Evolutionary conservation across 2,888 invertebrate genomes (phyloP), one percentile per base, ranked within the genome.

Genomic region (Periphyllus acericola): DNA sequence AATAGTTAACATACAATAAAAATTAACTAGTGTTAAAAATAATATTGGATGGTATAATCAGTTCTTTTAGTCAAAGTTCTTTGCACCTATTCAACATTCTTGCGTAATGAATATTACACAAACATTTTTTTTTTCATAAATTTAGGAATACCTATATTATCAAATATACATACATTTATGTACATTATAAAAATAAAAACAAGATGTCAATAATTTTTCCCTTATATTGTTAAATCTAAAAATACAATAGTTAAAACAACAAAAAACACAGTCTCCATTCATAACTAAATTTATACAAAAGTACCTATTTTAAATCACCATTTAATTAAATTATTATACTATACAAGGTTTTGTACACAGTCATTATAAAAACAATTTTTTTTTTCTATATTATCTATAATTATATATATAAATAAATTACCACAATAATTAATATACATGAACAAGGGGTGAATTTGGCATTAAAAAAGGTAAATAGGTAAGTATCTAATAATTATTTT

Each of bases 211-310:
- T 87, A 87, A 29, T 74, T 81, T 25, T 46, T 81, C 81, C 74
- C 74, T 81, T 87, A 72, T 74, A 87, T 87, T 87, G 80, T 81
- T 87, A 87, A 71, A 81, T 60, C 81, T 87, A 87, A 60, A 74
- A 81, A n/a, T 80, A 87, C 74, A 46, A 46, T 46, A 87, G 40
- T 80, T 87, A 80, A 81, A 87, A 74, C 74, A 81, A 84, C 29
- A 72, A 83, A 78, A 78, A 79, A 79, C 66, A 87, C 87, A 87
- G 87, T 87, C 87, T 87, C 87, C 87, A 87, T 87, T 87, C 81
- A 87, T 87, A 87, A 81, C 87, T 87, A 87, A 81, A 60, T 87
- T 87, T 87, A 87, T 87, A 87, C 87, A 87, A 87, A 81, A 74
- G 40, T 75, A 81, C 66, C 80, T 87, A 87, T 74, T 87, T 87